Percentiles rank a stretch among this genome's conserved stretches.
These are phyloP conservation scores for Meandrusa payeni DNA, from an alignment of 2,888 invertebrate genomes.

Conservation along the genomic window DNA sequence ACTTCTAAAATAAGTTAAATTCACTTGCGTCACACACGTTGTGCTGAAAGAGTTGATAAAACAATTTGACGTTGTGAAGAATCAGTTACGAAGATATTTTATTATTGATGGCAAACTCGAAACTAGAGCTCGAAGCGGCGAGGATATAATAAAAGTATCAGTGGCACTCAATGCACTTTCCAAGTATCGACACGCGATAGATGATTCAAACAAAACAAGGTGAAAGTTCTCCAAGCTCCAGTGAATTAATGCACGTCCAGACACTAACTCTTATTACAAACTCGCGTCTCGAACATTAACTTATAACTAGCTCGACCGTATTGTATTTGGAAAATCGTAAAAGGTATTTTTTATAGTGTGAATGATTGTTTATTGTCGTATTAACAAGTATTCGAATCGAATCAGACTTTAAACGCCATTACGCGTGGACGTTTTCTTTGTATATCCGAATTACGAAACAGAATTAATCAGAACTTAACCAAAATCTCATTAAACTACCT, in stretches of 20 bases:
- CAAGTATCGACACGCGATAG: conserved; percentile 49
- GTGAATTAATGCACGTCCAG: conserved; percentile 44
- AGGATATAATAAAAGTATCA: conserved; percentile 70
- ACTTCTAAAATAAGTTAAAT: too few species aligned
- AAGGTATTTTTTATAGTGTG: too few species aligned
- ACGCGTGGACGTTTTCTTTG: too few species aligned
- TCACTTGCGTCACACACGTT: too few species aligned
- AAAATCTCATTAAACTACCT: too few species aligned
- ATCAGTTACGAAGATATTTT: conserved; percentile 14
- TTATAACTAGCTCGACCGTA: conserved; percentile 53
- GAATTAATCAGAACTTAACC: too few species aligned
- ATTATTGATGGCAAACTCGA: conserved; percentile 23
- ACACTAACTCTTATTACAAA: conserved; percentile 67
- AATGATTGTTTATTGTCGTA: too few species aligned
- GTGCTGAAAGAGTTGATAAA: too few species aligned
- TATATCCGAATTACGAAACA: too few species aligned
- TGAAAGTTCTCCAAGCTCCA: conserved; percentile 56
- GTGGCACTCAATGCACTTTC: conserved; percentile 44
- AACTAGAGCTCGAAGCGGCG: conserved; percentile 48
- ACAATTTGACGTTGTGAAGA: too few species aligned
- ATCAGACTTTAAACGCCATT: too few species aligned
- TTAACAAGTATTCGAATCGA: too few species aligned
- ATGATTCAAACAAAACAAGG: conserved; percentile 62
- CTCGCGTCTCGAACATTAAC: conserved; percentile 43
- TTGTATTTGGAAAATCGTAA: conserved; percentile 48